A percentile compares a stretch with the other conserved stretches of the same genome.
phyloP scores from a whole-genome alignment of 2,797 vertebrate genomes.

The Champsocephalus esox region DNA sequence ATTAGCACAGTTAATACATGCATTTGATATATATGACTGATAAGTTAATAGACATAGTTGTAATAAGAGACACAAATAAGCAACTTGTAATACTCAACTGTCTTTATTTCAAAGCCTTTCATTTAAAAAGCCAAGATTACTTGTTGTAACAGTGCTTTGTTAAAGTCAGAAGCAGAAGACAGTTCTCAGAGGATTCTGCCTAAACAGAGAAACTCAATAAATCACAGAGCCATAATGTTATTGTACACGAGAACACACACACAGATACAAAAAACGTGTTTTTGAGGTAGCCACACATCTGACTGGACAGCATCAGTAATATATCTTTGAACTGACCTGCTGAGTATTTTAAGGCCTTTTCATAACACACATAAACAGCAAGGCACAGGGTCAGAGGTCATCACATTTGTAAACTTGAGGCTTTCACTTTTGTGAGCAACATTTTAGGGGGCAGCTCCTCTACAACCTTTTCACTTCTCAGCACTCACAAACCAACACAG shows the following conservation, averaged over 20 bases:
- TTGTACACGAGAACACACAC: conserved; percentile 65
- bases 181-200: conserved; percentile 50
- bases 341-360: conserved; percentile 73
- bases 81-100: conserved; percentile 39
- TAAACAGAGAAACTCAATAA: conserved; percentile 59
- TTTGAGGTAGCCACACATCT: conserved; percentile 80
- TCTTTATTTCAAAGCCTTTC: conserved; percentile 74
- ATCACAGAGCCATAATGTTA: conserved; percentile 64
- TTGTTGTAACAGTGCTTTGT: conserved; percentile 64
- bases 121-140: conserved; percentile 68
- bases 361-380: conserved; percentile 70
- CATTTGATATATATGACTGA: not conserved
- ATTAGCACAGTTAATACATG: not conserved
- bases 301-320: conserved; percentile 68
- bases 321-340: conserved; percentile 62
- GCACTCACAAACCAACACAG: conserved; percentile 51
- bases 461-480: conserved; percentile 39
- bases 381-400: conserved; percentile 76
- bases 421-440: conserved; percentile 57
- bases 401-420: conserved; percentile 63
- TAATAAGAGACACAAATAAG: conserved; percentile 20
- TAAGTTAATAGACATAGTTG: not conserved
- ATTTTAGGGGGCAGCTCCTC: conserved; percentile 36
- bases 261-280: conserved; percentile 50
- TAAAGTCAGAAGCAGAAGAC: conserved; percentile 60